phyloP scores from a whole-genome alignment of 2,888 invertebrate genomes.

The Leptinotarsa rubiginosa region DNA sequence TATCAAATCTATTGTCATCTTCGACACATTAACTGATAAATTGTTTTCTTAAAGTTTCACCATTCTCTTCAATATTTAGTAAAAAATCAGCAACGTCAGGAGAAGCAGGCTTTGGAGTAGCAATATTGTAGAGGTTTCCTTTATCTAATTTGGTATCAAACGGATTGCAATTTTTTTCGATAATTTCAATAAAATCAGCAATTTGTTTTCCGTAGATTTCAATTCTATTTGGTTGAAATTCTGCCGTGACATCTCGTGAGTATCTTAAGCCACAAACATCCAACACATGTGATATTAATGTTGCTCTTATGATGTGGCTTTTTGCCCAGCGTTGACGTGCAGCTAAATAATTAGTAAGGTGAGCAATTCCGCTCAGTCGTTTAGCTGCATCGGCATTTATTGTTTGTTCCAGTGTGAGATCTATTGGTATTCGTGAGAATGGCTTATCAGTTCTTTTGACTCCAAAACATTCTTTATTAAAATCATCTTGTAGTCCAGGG shows the following conservation, averaged over 20 bases:
- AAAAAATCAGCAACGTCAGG: conserved; percentile 45
- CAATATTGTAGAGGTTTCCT: conserved; percentile 47
- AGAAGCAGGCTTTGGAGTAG: conserved; percentile 40
- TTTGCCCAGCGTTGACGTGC: too few relatives aligned
- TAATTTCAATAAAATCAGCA: conserved; percentile 37
- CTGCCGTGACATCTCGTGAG: background rate
- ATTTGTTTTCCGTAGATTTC: conserved; percentile 19
- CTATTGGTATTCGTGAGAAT: conserved; percentile 42
- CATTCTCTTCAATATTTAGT: conserved; percentile 48
- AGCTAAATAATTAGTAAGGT: too few relatives aligned
- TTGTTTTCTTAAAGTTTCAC: conserved; percentile 34
- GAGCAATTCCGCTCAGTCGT: too few relatives aligned
- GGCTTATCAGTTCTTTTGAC: conserved; percentile 48
- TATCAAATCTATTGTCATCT: conserved; percentile 21
- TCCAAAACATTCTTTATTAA: conserved; percentile 46
- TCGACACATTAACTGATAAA: conserved; percentile 43
- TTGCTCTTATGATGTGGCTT: too few relatives aligned
- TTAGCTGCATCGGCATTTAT: conserved; percentile 39
- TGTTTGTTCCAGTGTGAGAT: conserved; percentile 46
- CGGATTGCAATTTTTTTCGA: conserved; percentile 46
- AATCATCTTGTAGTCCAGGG: conserved; percentile 42
- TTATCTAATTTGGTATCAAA: conserved; percentile 43
- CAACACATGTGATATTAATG: too few relatives aligned
- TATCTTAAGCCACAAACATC: too few relatives aligned
- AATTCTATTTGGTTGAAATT: conserved; percentile 14